A percentile compares a stretch with the other conserved stretches of the same genome.
phyloP scores from a whole-genome alignment of 1,140 invertebrate genomes.

The Cyclargus thomasi region DNA sequence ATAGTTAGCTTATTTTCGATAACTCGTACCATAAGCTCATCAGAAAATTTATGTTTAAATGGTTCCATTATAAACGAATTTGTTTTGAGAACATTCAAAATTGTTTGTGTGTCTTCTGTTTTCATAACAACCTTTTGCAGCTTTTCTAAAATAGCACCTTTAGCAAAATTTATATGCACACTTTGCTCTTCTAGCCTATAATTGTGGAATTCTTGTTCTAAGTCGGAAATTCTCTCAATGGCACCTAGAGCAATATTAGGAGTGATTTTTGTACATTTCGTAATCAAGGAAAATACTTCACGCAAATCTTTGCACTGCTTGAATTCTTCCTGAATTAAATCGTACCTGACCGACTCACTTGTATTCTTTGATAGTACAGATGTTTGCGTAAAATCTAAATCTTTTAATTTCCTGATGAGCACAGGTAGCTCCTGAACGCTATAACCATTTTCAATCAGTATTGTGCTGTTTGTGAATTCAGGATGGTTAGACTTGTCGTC shows the following conservation, averaged over 20 bases:
- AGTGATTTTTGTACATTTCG: constrained; percentile 69
- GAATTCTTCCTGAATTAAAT: constrained; percentile 68
- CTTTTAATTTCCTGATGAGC: constrained; percentile 77
- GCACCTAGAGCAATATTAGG: constrained; percentile 70
- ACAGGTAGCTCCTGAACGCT: constrained; percentile 82
- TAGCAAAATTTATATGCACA: constrained; percentile 59
- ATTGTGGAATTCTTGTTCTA: constrained; percentile 51
- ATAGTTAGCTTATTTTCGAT: constrained; percentile 78
- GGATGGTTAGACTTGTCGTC: constrained; percentile 46
- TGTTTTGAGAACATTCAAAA: constrained; percentile 62
- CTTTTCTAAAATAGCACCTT: constrained; percentile 65
- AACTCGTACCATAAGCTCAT: constrained; percentile 78
- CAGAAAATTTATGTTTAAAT: constrained; percentile 76
- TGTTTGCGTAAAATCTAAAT: constrained; percentile 39
- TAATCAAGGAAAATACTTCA: constrained; percentile 65
- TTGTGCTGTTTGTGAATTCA: constrained; percentile 66
- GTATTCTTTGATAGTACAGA: constrained; percentile 16
- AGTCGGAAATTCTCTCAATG: constrained; percentile 64
- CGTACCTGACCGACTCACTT: constrained; percentile 49
- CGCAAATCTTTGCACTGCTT: constrained; percentile 57
- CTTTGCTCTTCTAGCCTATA: constrained; percentile 32
- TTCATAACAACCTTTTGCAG: constrained; percentile 63
- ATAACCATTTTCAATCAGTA: constrained; percentile 81
- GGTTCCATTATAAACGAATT: constrained; percentile 61
- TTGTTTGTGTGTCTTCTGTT: constrained; percentile 65